Evolutionary conservation across 1,140 invertebrate genomes (phyloP).

Genomic region (Whitmania pigra): DNA sequence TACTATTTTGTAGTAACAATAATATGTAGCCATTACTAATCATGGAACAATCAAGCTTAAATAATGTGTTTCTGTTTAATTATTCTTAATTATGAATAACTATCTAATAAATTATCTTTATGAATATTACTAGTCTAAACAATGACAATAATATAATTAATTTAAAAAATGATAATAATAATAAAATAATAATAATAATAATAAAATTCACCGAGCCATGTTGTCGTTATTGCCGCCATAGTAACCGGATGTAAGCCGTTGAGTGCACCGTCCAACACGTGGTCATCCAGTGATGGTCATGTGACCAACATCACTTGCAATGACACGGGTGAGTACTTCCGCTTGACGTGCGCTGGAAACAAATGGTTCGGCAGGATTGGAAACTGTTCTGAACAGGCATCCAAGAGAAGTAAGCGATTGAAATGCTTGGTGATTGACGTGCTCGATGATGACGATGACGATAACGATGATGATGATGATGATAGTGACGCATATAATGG

Average conservation of each 20-base stretch:
- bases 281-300: background rate
- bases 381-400: background rate
- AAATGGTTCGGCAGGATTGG: background rate
- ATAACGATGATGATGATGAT: conserved; percentile 3
- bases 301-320: conserved; percentile 6
- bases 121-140: too few species aligned
- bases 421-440: background rate
- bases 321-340: conserved; percentile 12
- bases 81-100: too few species aligned
- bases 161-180: too few species aligned
- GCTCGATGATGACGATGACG: background rate
- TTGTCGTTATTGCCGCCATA: background rate
- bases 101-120: too few species aligned
- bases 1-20: too few species aligned
- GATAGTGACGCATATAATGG: background rate
- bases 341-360: background rate
- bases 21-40: too few species aligned
- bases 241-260: conserved; percentile 3
- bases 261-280: background rate
- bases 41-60: too few species aligned
- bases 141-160: too few species aligned
- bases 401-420: background rate
- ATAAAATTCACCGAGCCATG: too few species aligned
- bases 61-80: too few species aligned
- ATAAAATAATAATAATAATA: too few species aligned